Evolutionary conservation across 2,797 vertebrate genomes (phyloP), one percentile per base, ranked within the genome.

Genomic region (Enteromius viviparus): DNA sequence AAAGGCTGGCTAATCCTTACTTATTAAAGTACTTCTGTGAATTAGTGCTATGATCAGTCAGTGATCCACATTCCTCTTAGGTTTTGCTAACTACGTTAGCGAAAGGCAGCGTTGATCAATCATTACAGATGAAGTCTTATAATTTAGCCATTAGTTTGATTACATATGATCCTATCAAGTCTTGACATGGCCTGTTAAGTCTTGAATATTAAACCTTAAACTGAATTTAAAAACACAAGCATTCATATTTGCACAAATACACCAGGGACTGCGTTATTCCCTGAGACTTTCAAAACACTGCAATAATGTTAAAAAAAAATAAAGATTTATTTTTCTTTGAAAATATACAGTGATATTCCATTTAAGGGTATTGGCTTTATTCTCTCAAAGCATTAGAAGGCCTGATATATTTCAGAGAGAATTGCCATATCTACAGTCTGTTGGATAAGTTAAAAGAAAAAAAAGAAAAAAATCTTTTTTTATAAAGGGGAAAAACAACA

Each of bases 11-110:
- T 93, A 94, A 94, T 94, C 92, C 94, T 79, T 83, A 88, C 88
- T 92, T 92, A 94, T 94, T 92, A 91, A 87, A 90, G 87, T 87
- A 92, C 91, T 94, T 92, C 90, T 87, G 88, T 92, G 90, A 94
- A 92, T 94, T 93, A 93, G 90, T 85, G 84, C 86, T 89, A 87
- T 92, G 92, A 92, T 93, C 91, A 66, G 84, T 89, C 76, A 87
- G 34, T 60, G 60, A 69, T 78, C 40, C 72, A 51, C 76, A 75
- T 40, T 74, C 32, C 37, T 76, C 58, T 70, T 80, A 64, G 55
- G 76, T 84, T 71, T 47, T 9, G 37, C 60, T 75, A 83, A 82
- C 47, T 84, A 74, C 68, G 69, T 85, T 84, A 85, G 71, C 8
- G 5, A 40, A 65, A 74, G 65, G 58, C 29, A 58, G 26, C 17